phyloP scores from a whole-genome alignment of 2,113 vertebrate genomes.

The Channa argus region DNA sequence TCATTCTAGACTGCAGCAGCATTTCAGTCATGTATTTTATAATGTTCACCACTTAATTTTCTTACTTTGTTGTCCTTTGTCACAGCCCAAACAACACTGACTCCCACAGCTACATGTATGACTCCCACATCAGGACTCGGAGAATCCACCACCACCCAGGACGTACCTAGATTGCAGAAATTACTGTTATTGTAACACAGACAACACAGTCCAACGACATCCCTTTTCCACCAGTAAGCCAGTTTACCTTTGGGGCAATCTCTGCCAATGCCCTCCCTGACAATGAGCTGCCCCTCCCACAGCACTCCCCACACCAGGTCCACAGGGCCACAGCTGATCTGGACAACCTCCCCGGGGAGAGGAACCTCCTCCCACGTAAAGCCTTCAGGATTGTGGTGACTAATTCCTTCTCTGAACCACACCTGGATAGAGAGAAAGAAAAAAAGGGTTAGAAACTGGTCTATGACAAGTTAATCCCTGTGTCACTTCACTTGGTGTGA shows the following conservation, averaged over 20 bases:
- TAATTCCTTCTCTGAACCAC: constrained; percentile 93
- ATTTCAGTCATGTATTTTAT: too few species aligned
- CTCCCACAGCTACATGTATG: constrained; percentile 90
- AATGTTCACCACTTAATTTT: not conserved
- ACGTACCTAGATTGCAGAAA: constrained; percentile 72
- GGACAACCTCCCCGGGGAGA: constrained; percentile 92
- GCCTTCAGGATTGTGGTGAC: constrained; percentile 92
- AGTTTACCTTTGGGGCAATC: constrained; percentile 90
- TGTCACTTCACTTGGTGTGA: too few species aligned
- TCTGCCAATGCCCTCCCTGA: constrained; percentile 92
- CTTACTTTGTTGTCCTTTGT: constrained; percentile 96
- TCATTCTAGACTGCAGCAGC: too few species aligned
- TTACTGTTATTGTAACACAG: not conserved
- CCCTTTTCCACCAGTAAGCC: too few species aligned
- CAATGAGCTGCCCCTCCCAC: constrained; percentile 96
- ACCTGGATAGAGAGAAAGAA: constrained; percentile 81
- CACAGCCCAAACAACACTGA: constrained; percentile 93
- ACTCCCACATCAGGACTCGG: constrained; percentile 90
- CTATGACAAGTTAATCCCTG: too few species aligned
- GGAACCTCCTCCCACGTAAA: constrained; percentile 87
- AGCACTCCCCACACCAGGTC: constrained; percentile 96
- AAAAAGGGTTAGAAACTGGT: not conserved
- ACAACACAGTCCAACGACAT: not conserved
- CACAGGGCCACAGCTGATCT: constrained; percentile 94
- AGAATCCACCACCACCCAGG: constrained; percentile 92